Evolutionary conservation across 2,797 vertebrate genomes (phyloP).

Genomic region (Podargus strigoides): DNA sequence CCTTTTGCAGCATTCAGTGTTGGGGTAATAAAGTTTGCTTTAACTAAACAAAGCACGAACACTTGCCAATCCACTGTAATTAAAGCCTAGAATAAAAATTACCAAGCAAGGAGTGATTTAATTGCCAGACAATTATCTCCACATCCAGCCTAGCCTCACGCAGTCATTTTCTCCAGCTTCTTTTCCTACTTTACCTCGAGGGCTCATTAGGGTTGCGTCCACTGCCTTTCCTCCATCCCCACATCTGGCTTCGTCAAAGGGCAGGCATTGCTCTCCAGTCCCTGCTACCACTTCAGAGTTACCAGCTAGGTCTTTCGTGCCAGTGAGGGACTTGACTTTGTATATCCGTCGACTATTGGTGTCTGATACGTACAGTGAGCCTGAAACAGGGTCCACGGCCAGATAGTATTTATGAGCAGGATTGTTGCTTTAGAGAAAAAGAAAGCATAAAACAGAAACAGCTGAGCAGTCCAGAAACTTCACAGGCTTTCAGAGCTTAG

Average conservation of each 20-base stretch:
- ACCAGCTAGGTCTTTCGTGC: slow-evolving; percentile 86
- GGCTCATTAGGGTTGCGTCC: slow-evolving; percentile 97
- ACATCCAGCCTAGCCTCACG: background rate
- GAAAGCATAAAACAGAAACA: slow-evolving; percentile 59
- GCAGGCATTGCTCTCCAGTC: slow-evolving; percentile 92
- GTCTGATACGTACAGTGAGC: slow-evolving; percentile 92
- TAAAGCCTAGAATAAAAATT: slow-evolving; percentile 60
- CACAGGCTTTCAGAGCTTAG: slow-evolving; percentile 3
- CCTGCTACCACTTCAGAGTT: slow-evolving; percentile 95
- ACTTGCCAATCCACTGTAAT: slow-evolving; percentile 54
- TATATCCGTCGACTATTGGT: slow-evolving; percentile 96
- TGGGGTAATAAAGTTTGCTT: slow-evolving; percentile 58
- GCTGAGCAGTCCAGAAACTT: slow-evolving; percentile 54
- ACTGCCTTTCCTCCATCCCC: slow-evolving; percentile 97
- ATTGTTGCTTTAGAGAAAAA: slow-evolving; percentile 87
- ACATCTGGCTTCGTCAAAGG: slow-evolving; percentile 93
- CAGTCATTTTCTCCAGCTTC: background rate
- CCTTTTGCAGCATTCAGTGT: background rate
- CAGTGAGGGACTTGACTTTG: slow-evolving; percentile 86
- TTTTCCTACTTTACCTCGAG: slow-evolving; percentile 84
- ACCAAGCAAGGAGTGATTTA: slow-evolving; percentile 34
- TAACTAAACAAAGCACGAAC: slow-evolving; percentile 56
- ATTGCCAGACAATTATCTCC: slow-evolving; percentile 52
- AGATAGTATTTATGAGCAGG: slow-evolving; percentile 98
- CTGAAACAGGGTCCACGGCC: slow-evolving; percentile 95